Evolutionary conservation across 2,797 vertebrate species (phyloP).

Genomic region (Falco biarmicus): DNA sequence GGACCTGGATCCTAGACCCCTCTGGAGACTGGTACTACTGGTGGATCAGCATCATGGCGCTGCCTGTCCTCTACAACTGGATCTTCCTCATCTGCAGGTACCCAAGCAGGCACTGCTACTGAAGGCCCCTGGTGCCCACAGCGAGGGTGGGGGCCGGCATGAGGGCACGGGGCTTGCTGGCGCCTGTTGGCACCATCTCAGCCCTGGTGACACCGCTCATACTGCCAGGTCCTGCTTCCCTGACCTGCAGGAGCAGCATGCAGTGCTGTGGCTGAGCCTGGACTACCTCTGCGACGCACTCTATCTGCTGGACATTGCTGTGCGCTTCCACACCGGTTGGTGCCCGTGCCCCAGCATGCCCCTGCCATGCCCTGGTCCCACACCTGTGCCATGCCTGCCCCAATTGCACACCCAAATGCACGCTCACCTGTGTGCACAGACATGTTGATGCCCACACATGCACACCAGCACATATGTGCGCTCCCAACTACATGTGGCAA

Average conservation of each 20-base stretch:
- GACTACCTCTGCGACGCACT: conserved; percentile 87
- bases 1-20: conserved; percentile 82
- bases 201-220: rapidly evolving
- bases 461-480: too few relatives aligned
- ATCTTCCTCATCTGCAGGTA: conserved; percentile 90
- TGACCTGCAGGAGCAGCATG: conserved; percentile 78
- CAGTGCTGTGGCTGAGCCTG: conserved; percentile 83
- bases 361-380: background rate
- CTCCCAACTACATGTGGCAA: too few relatives aligned
- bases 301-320: conserved; percentile 83
- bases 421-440: too few relatives aligned
- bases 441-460: background rate
- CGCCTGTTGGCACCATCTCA: rapidly evolving
- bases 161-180: background rate
- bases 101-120: rapidly evolving
- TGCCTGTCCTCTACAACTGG: conserved; percentile 91
- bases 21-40: conserved; percentile 86
- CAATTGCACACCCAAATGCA: background rate
- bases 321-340: conserved; percentile 86
- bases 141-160: rapidly evolving
- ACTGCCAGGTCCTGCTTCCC: conserved; percentile 85
- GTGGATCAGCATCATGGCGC: conserved; percentile 88
- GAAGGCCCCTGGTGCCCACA: rapidly evolving
- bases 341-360: background rate
- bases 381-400: background rate